Percentiles rank a stretch among this genome's conserved stretches.
Evolutionary conservation across 2,888 invertebrate species (phyloP).

Genomic region (Noctuana brunneofusca): DNA sequence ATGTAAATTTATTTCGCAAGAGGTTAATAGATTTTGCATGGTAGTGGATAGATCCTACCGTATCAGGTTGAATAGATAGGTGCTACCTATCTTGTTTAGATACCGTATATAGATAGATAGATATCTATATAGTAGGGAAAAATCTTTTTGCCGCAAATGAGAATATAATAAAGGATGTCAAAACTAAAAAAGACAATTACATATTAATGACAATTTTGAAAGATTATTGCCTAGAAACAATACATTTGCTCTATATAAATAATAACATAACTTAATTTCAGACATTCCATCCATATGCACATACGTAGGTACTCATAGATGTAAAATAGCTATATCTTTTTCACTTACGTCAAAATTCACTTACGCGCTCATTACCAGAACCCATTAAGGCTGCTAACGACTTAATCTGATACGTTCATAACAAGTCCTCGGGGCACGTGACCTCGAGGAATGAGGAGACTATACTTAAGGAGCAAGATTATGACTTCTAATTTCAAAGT

Average conservation of each 20-base stretch:
- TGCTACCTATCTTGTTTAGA: background rate
- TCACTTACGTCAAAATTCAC: constrained; percentile 25
- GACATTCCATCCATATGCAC: background rate
- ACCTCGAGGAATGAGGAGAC: background rate
- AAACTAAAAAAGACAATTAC: too few species aligned
- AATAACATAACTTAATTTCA: too few species aligned
- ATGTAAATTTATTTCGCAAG: constrained; percentile 35
- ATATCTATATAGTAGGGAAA: too few species aligned
- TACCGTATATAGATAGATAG: too few species aligned
- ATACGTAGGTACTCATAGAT: background rate
- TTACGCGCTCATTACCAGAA: constrained; percentile 24
- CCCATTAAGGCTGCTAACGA: constrained; percentile 18
- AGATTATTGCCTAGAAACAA: background rate
- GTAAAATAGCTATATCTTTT: constrained; percentile 4
- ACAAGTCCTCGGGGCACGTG: constrained; percentile 10
- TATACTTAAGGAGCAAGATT: background rate
- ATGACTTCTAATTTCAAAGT: background rate
- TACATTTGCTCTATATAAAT: too few species aligned
- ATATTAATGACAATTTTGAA: too few species aligned
- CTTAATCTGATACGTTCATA: constrained; percentile 21
- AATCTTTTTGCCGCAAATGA: background rate
- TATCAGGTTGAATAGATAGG: background rate
- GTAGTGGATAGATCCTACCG: background rate
- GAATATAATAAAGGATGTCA: too few species aligned
- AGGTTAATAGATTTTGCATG: background rate